Conservation (phyloP, 2,888 invertebrate species). For the Saturnia pavonia region DNA sequence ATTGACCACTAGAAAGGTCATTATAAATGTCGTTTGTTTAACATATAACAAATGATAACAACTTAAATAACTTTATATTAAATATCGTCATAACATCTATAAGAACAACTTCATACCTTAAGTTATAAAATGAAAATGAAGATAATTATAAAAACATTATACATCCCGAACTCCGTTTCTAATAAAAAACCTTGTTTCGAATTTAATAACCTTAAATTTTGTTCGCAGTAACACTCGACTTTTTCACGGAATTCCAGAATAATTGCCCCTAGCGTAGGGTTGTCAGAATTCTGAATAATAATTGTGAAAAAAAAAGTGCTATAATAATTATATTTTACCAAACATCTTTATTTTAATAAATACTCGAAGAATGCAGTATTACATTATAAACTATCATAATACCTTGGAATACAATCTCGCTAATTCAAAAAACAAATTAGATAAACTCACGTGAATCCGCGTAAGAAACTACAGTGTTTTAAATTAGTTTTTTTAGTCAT, state of each 20-base stretch:
- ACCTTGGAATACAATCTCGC: too few species aligned
- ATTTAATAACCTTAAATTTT: constrained; percentile 12
- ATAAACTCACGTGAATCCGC: too few species aligned
- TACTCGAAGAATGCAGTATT: too few species aligned
- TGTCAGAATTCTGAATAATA: not conserved
- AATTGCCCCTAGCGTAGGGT: not conserved
- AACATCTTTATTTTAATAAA: not conserved
- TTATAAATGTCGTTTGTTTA: not conserved
- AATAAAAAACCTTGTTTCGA: constrained; percentile 6
- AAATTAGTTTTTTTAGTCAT: too few species aligned
- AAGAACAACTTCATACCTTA: not conserved
- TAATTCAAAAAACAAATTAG: too few species aligned
- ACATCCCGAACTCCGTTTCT: not conserved
- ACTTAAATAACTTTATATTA: not conserved
- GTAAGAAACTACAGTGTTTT: too few species aligned
- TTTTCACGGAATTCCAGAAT: constrained; percentile 14
- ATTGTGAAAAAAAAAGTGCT: not conserved
- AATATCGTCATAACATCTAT: too few species aligned
- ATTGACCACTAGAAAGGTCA: not conserved
- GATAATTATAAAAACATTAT: not conserved
- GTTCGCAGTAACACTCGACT: constrained; percentile 7
- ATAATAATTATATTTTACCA: not conserved
- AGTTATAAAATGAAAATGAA: not conserved
- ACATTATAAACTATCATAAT: too few species aligned
- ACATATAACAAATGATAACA: too few species aligned